These are phyloP conservation scores for Neogale vison DNA, from an alignment of 2,113 vertebrate species.

Conservation along the genomic window DNA sequence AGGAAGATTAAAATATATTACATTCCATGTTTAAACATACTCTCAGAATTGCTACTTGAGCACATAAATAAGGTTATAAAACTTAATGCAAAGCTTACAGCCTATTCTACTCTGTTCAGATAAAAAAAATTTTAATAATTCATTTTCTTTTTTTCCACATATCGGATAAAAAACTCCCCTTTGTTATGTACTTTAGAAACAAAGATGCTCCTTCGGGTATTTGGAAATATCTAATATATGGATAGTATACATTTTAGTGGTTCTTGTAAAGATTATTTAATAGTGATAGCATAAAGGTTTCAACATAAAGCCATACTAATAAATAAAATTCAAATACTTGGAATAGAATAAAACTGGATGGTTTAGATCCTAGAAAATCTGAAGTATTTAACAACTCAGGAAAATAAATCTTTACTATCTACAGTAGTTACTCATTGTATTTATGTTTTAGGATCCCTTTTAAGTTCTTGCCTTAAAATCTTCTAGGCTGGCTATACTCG, in stretches of 20 bases:
- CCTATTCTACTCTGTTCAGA: background rate
- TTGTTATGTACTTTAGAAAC: background rate
- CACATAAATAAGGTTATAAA: slow-evolving; percentile 5
- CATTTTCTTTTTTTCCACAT: background rate
- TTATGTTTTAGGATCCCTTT: background rate
- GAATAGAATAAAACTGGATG: slow-evolving; percentile 1
- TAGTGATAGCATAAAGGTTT: background rate
- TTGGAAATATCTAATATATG: background rate
- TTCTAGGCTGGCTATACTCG: background rate
- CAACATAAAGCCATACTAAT: background rate
- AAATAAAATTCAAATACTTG: background rate
- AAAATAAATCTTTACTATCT: background rate
- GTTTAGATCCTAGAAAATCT: background rate
- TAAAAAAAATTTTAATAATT: slow-evolving; percentile 24
- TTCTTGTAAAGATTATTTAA: slow-evolving; percentile 30
- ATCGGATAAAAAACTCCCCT: background rate
- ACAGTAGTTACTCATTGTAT: background rate
- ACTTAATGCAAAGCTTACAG: background rate
- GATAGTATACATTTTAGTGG: background rate
- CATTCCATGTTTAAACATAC: slow-evolving; percentile 1
- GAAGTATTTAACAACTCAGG: background rate
- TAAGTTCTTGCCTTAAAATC: background rate
- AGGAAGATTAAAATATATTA: background rate
- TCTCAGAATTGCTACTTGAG: slow-evolving; percentile 34
- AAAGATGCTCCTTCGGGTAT: background rate